A percentile compares a stretch with the other conserved stretches of the same genome.
These are phyloP conservation scores for Keiferia lycopersicella DNA, from an alignment of 2,888 invertebrate genomes.

Conservation along the genomic window DNA sequence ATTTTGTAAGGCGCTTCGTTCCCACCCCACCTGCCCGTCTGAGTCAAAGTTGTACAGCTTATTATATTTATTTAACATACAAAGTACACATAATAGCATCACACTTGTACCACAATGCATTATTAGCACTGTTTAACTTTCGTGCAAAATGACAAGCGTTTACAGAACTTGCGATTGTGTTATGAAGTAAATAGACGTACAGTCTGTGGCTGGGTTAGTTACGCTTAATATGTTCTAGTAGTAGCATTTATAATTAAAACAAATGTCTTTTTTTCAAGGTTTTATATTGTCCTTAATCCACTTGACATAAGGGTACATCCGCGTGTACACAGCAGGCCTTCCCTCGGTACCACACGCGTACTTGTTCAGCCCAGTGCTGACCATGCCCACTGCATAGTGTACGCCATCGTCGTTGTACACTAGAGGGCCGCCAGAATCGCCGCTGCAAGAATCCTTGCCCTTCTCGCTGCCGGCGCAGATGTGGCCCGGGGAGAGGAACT, in stretches of 20 bases:
- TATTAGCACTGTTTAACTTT: too few relatives aligned
- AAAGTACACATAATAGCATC: too few relatives aligned
- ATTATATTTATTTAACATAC: too few relatives aligned
- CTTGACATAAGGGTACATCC: slow-evolving; percentile 76
- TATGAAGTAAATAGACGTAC: too few relatives aligned
- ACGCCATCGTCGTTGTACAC: slow-evolving; percentile 60
- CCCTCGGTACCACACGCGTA: slow-evolving; percentile 42
- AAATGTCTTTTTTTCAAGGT: background rate
- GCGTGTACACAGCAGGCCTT: slow-evolving; percentile 84
- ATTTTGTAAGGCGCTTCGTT: too few relatives aligned
- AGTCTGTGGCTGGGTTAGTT: too few relatives aligned
- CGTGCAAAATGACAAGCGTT: too few relatives aligned
- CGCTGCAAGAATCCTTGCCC: slow-evolving; percentile 81
- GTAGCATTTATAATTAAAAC: background rate
- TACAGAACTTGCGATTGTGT: too few relatives aligned
- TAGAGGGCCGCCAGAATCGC: slow-evolving; percentile 85
- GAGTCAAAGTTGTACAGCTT: too few relatives aligned
- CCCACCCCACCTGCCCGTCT: too few relatives aligned
- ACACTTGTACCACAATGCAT: too few relatives aligned
- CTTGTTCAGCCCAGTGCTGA: slow-evolving; percentile 77
- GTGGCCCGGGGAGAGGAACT: background rate
- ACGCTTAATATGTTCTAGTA: too few relatives aligned
- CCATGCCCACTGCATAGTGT: slow-evolving; percentile 73
- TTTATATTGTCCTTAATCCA: slow-evolving; percentile 73
- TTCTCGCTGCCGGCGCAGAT: slow-evolving; percentile 81